Conservation (phyloP, 2,113 vertebrate genomes). For the Aythya baeri region DNA sequence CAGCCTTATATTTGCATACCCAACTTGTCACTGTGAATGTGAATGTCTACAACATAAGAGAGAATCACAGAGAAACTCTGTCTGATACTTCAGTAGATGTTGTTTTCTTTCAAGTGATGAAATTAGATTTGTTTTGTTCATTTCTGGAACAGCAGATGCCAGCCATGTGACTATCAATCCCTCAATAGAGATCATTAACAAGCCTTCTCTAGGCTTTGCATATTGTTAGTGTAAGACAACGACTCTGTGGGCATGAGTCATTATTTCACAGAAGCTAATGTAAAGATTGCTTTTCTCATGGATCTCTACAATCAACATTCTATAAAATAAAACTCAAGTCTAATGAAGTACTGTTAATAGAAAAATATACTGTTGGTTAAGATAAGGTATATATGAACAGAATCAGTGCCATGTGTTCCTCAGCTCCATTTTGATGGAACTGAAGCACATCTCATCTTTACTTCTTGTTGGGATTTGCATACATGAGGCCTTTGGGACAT, state of each 20-base stretch:
- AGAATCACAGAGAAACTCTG: not conserved
- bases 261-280: not conserved
- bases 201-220: not conserved
- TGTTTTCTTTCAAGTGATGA: not conserved
- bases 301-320: not conserved
- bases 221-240: not conserved
- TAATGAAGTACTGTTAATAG: not conserved
- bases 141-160: constrained; percentile 28
- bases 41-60: not conserved
- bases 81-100: not conserved
- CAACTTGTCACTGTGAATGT: not conserved
- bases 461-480: not conserved
- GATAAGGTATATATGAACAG: not conserved
- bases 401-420: not conserved
- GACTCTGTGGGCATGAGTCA: not conserved
- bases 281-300: not conserved
- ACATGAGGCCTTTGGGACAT: not conserved
- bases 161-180: not conserved
- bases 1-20: accelerated
- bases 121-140: not conserved
- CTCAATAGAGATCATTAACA: not conserved
- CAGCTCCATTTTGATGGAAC: not conserved
- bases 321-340: not conserved
- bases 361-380: not conserved
- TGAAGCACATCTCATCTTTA: not conserved